Evolutionary conservation across 2,888 invertebrate species (phyloP).

Genomic region (Macaria liturata): DNA sequence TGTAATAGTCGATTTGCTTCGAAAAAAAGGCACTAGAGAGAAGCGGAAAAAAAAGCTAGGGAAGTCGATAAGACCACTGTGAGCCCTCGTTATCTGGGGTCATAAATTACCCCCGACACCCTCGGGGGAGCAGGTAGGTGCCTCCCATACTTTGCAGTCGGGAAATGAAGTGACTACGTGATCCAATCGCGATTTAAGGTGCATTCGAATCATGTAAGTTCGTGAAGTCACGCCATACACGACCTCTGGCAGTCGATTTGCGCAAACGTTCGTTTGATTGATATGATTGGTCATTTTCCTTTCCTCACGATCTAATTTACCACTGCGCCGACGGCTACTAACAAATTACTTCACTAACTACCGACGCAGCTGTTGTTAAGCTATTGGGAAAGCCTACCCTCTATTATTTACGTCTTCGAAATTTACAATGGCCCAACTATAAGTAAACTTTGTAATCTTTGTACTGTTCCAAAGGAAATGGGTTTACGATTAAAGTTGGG

Average conservation of each 20-base stretch:
- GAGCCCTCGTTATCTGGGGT: conserved; percentile 80
- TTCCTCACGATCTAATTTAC: conserved; percentile 31
- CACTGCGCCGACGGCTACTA: conserved; percentile 16
- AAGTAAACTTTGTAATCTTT: conserved; percentile 37
- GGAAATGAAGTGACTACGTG: conserved; percentile 81
- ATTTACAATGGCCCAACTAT: conserved; percentile 15
- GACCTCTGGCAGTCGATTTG: conserved; percentile 33
- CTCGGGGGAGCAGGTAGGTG: conserved; percentile 71
- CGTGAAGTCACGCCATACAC: conserved; percentile 52
- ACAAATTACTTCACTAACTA: conserved; percentile 19
- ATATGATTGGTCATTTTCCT: conserved; percentile 30
- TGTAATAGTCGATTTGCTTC: conserved; percentile 74
- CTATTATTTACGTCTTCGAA: conserved; percentile 20
- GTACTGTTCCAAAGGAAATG: conserved; percentile 41
- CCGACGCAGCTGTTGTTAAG: conserved; percentile 15
- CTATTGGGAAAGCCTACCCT: conserved; percentile 11
- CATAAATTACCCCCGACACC: conserved; percentile 79
- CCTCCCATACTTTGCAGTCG: conserved; percentile 54
- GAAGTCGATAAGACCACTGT: conserved; percentile 78
- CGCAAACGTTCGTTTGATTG: conserved; percentile 26
- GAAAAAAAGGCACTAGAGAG: conserved; percentile 72
- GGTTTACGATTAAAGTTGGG: conserved; percentile 62
- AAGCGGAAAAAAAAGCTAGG: conserved; percentile 64
- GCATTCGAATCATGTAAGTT: conserved; percentile 69
- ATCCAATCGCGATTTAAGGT: conserved; percentile 81